Conservation (phyloP, 1,140 invertebrate species). For the Orius laevigatus region DNA sequence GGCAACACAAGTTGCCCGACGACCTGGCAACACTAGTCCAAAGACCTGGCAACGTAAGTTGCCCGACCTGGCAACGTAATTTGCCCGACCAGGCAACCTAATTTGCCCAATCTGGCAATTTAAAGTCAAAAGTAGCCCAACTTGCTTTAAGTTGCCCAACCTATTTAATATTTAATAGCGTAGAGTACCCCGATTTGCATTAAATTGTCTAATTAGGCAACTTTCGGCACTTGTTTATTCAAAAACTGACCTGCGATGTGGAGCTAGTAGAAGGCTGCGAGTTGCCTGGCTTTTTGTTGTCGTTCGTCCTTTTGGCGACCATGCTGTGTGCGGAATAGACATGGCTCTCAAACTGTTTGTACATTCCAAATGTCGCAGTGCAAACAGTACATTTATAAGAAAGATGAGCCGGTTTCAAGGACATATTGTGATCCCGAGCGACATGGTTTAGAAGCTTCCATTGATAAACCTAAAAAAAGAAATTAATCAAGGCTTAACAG, state of each 20-base stretch:
- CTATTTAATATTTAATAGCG: too few relatives aligned
- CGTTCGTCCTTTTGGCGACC: slow-evolving; percentile 60
- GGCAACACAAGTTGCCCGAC: too few relatives aligned
- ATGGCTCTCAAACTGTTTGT: slow-evolving; percentile 86
- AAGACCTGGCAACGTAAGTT: too few relatives aligned
- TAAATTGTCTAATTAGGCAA: too few relatives aligned
- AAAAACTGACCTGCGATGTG: slow-evolving; percentile 21
- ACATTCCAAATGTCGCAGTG: slow-evolving; percentile 86
- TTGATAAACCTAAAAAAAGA: slow-evolving; percentile 58
- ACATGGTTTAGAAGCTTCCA: slow-evolving; percentile 85
- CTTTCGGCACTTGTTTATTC: too few relatives aligned
- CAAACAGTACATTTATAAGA: slow-evolving; percentile 91
- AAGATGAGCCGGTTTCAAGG: slow-evolving; percentile 75
- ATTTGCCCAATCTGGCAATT: too few relatives aligned
- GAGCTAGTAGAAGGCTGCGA: slow-evolving; percentile 19
- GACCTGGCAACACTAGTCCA: too few relatives aligned
- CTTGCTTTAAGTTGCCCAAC: too few relatives aligned
- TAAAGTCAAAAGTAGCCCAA: too few relatives aligned
- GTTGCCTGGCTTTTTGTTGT: slow-evolving; percentile 40
- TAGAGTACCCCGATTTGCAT: too few relatives aligned
- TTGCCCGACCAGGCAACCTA: too few relatives aligned
- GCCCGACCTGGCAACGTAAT: too few relatives aligned
- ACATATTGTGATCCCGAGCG: slow-evolving; percentile 76
- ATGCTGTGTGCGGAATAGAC: slow-evolving; percentile 83
- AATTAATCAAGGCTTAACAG: slow-evolving; percentile 3